Percentiles rank a stretch among this genome's conserved stretches.
Conservation (phyloP, 1,140 invertebrate genomes). For the Oedothorax gibbosus region DNA sequence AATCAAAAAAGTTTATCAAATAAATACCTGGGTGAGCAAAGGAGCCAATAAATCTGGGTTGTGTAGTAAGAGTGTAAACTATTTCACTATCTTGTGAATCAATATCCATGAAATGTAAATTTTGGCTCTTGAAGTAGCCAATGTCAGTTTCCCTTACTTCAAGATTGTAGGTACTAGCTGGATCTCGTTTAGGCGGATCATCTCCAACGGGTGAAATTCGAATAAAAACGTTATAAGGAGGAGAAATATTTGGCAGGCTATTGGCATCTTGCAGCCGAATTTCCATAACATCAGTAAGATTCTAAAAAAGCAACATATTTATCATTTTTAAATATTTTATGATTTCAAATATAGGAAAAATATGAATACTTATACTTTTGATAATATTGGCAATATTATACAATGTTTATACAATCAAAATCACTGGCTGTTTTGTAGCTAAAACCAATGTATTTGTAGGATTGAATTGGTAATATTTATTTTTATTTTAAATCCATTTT, state of each 20-base stretch:
- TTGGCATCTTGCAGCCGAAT: conserved; percentile 36
- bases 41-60: conserved; percentile 55
- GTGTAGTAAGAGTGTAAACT: conserved; percentile 38
- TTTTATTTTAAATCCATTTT: no score
- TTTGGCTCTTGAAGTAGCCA: conserved; percentile 30
- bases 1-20: no score
- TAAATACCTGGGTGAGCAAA: conserved; percentile 53
- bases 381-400: background rate
- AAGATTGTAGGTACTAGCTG: conserved; percentile 41
- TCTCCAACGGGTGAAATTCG: conserved; percentile 39
- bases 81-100: conserved; percentile 52
- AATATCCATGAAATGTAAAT: conserved; percentile 55
- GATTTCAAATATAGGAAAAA: background rate
- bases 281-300: conserved; percentile 46
- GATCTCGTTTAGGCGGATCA: conserved; percentile 56
- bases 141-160: conserved; percentile 44
- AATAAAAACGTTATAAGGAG: conserved; percentile 36
- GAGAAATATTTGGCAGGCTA: conserved; percentile 52
- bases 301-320: conserved; percentile 20
- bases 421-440: no score
- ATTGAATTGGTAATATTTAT: no score
- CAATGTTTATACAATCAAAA: no score
- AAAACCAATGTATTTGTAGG: no score
- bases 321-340: background rate
- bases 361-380: background rate